Percentiles rank a stretch among this genome's conserved stretches.
phyloP scores from a whole-genome alignment of 1,140 invertebrate species.

The Heliconius melpomene region DNA sequence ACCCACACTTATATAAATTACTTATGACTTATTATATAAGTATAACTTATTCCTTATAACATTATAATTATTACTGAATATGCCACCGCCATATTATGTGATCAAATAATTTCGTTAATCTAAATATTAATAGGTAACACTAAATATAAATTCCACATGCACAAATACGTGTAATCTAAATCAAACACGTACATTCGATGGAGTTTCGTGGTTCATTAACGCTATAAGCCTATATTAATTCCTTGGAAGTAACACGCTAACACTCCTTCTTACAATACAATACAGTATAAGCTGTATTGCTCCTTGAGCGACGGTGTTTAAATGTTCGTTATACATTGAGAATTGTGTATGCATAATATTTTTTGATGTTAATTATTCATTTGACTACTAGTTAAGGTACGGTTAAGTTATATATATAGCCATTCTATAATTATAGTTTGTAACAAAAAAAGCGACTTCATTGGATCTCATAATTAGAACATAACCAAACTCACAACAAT shows the following conservation, averaged over 20 bases:
- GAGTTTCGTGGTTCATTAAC: constrained; percentile 55
- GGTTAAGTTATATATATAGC: no score
- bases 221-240: constrained; percentile 62
- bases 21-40: not conserved
- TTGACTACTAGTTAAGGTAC: no score
- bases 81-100: not conserved
- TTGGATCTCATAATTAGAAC: no score
- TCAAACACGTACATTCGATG: constrained; percentile 42
- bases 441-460: no score
- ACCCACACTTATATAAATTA: not conserved
- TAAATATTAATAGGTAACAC: constrained; percentile 18
- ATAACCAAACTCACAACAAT: no score
- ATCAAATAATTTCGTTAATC: constrained; percentile 22
- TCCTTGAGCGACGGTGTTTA: not conserved
- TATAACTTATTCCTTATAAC: not conserved
- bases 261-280: constrained; percentile 35
- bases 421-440: no score
- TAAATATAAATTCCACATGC: constrained; percentile 30
- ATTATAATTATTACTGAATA: not conserved
- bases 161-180: constrained; percentile 46
- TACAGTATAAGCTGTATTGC: constrained; percentile 23
- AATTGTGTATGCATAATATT: not conserved
- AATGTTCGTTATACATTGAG: constrained; percentile 25
- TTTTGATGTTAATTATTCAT: not conserved
- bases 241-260: constrained; percentile 54